A percentile compares a stretch with the other conserved stretches of the same genome.
phyloP scores from a whole-genome alignment of 2,113 vertebrate species.

The Cairina moschata region DNA sequence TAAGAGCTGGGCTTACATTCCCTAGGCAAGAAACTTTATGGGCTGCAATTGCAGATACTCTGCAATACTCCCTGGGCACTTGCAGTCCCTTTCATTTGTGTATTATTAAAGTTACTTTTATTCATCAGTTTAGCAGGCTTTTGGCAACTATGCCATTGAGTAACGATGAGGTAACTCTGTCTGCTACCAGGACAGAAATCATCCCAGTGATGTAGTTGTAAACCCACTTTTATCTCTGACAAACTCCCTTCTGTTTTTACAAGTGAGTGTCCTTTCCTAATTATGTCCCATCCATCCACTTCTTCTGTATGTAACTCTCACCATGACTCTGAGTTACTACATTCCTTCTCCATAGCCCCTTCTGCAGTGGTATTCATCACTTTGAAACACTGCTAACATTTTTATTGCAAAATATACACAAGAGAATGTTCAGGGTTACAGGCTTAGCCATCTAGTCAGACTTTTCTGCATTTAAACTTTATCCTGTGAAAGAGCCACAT shows the following conservation, averaged over 20 bases:
- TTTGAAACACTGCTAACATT: neutral
- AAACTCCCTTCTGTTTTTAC: neutral
- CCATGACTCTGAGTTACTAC: neutral
- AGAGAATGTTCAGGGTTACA: neutral
- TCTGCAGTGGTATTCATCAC: neutral
- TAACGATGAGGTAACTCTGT: neutral
- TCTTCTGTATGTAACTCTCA: neutral
- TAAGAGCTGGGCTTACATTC: neutral
- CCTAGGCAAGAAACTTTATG: neutral
- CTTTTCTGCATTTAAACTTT: neutral
- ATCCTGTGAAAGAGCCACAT: neutral
- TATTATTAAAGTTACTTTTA: conserved; percentile 20
- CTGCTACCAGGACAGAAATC: neutral
- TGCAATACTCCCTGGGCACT: neutral
- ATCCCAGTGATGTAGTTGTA: neutral
- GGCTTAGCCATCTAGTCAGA: neutral
- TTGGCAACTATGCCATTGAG: neutral
- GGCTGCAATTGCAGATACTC: neutral
- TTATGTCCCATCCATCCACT: neutral
- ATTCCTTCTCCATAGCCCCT: neutral
- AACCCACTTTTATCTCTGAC: neutral
- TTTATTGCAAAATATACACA: neutral
- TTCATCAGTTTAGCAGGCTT: neutral
- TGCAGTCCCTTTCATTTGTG: neutral
- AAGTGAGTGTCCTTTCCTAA: neutral